phyloP scores from a whole-genome alignment of 2,888 invertebrate species.

The Scaptomyza reducta region DNA sequence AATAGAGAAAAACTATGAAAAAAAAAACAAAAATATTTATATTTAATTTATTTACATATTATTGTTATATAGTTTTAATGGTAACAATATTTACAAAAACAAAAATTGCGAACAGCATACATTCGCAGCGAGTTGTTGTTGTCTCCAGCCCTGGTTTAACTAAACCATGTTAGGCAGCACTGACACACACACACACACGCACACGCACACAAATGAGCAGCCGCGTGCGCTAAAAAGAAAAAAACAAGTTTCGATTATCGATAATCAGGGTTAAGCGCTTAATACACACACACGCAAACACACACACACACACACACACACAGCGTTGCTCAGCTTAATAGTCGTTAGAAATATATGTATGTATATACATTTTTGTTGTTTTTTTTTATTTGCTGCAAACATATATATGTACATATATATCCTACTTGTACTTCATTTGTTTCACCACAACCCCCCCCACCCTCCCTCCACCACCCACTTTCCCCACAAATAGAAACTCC shows the following conservation, averaged over 20 bases:
- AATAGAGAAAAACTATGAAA: neutral
- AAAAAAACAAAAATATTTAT: no score
- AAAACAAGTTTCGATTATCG: conserved; percentile 39
- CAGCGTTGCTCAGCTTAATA: neutral
- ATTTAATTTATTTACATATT: no score
- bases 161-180: neutral
- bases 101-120: no score
- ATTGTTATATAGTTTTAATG: no score
- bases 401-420: conserved; percentile 7
- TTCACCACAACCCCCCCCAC: neutral
- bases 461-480: neutral
- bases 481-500: conserved; percentile 3
- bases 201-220: conserved; percentile 1
- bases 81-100: no score
- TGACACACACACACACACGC: neutral
- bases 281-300: conserved; percentile 4
- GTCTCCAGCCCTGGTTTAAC: neutral
- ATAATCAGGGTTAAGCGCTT: conserved; percentile 31
- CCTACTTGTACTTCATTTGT: conserved; percentile 28
- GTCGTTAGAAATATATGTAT: neutral
- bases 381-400: neutral
- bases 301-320: no score
- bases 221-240: conserved; percentile 35
- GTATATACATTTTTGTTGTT: conserved; percentile 1
- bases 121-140: neutral